A percentile compares a stretch with the other conserved stretches of the same genome.
Evolutionary conservation across 2,797 vertebrate species (phyloP).

Genomic region (Rhadinocentrus ornatus): DNA sequence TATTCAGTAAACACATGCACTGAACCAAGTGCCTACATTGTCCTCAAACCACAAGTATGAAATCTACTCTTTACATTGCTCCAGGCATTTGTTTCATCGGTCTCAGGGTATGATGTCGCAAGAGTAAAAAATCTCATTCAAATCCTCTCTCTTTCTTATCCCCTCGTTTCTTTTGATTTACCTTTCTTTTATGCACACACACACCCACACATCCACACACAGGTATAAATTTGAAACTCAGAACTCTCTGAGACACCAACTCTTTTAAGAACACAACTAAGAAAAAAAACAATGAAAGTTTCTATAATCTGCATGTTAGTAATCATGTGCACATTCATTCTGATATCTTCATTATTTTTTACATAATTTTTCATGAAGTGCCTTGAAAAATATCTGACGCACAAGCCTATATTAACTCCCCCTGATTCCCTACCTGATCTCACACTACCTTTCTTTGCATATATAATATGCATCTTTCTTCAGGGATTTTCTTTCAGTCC

Average conservation of each 20-base stretch:
- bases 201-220: not conserved
- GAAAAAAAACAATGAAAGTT: slow-evolving; percentile 23
- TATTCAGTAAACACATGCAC: slow-evolving; percentile 7
- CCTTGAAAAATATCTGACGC: too few species aligned
- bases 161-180: slow-evolving; percentile 8
- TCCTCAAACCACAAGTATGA: slow-evolving; percentile 25
- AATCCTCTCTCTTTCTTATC: slow-evolving; percentile 20
- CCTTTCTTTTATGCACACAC: not conserved
- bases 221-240: not conserved
- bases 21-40: slow-evolving; percentile 13
- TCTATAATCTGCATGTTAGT: slow-evolving; percentile 12
- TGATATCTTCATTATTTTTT: not conserved
- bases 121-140: slow-evolving; percentile 36
- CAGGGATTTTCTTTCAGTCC: not conserved
- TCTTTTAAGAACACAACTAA: slow-evolving; percentile 23
- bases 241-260: slow-evolving; percentile 8
- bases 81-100: slow-evolving; percentile 58
- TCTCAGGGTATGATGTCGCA: slow-evolving; percentile 51
- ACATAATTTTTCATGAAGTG: too few species aligned
- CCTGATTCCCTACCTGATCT: not conserved
- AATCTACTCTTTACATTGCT: slow-evolving; percentile 53
- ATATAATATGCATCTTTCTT: not conserved
- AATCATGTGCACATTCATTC: not conserved
- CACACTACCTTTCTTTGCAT: not conserved
- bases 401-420: not conserved